Evolutionary conservation across 2,113 vertebrate genomes (phyloP), one percentile per base, ranked within the genome.

Genomic region (Cairina moschata): DNA sequence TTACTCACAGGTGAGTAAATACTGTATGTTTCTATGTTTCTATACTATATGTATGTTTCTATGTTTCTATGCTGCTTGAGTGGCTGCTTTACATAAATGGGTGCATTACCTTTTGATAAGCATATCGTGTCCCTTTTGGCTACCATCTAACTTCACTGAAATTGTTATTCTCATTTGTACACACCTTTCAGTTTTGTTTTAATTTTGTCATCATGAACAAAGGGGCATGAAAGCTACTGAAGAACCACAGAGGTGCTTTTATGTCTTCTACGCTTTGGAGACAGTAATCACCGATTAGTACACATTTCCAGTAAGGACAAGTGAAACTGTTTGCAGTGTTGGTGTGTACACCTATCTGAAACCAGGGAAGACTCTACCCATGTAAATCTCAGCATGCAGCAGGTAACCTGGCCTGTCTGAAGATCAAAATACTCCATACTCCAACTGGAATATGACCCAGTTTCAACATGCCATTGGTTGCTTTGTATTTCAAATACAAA

Each of bases 1-100:
- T 99, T 92, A 99, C 99, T 26, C 99, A 99, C 95, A 98, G 99
- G 99, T 99, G 86, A 91, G 97, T 54, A n/a, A 44, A 18, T 1
- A 0, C 5, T 32, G 13, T 42, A 1, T 4, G 11, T 54, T 48
- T 46, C 56, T 38, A 8, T 54, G 56, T n/a, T n/a, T n/a, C n/a
- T n/a, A n/a, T n/a, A n/a, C n/a, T n/a, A n/a, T n/a, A n/a, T 32
- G 13, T 42, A 1, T 4, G 11, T 54, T 48, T 46, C 56, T 38
- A 8, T 54, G 56, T n/a, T n/a, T n/a, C n/a, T n/a, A n/a, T 73
- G 26, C 55, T 73, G 48, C 44, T 52, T 11, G 17, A 28, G 28
- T 56, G 54, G 40, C 46, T 62, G 59, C 54, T 82, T 76, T 50
- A 42, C 11, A 2, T 52, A 65, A 79, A 7, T 11, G 21, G 3